Conservation (phyloP, 1,140 invertebrate species). For the Plectrocnemia conspersa region DNA sequence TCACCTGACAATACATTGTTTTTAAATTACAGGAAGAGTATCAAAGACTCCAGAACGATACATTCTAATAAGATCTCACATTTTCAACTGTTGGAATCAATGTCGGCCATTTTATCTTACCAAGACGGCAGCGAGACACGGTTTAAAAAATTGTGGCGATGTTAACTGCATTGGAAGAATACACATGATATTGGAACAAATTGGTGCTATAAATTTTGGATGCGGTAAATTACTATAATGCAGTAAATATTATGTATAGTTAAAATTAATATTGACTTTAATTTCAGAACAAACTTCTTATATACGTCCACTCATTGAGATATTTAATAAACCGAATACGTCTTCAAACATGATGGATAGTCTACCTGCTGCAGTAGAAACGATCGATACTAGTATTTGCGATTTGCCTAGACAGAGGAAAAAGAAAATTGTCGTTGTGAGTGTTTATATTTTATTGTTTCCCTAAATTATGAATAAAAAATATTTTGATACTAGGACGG, state of each 20-base stretch:
- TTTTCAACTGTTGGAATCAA: slow-evolving; percentile 55
- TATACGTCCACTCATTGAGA: slow-evolving; percentile 39
- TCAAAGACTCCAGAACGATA: slow-evolving; percentile 58
- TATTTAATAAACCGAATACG: slow-evolving; percentile 32
- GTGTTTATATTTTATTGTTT: slow-evolving; percentile 2
- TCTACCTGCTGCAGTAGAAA: not conserved
- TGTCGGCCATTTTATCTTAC: slow-evolving; percentile 56
- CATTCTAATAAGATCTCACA: slow-evolving; percentile 58
- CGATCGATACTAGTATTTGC: slow-evolving; percentile 13
- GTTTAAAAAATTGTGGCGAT: slow-evolving; percentile 60
- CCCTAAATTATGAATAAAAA: not conserved
- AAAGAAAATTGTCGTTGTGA: slow-evolving; percentile 30
- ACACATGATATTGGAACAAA: slow-evolving; percentile 59
- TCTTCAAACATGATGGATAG: slow-evolving; percentile 7
- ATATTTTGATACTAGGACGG: slow-evolving; percentile 44
- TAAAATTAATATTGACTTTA: slow-evolving; percentile 12
- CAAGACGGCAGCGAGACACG: slow-evolving; percentile 56
- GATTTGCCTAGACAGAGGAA: slow-evolving; percentile 39
- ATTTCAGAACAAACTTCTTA: slow-evolving; percentile 43
- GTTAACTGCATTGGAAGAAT: slow-evolving; percentile 60
- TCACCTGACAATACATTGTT: too few species aligned
- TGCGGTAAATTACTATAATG: slow-evolving; percentile 47
- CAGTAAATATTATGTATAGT: slow-evolving; percentile 6
- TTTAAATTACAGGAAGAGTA: slow-evolving; percentile 36
- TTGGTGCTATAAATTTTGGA: slow-evolving; percentile 62